phyloP scores from a whole-genome alignment of 2,888 invertebrate species.

The Chymomyza fuscimana region DNA sequence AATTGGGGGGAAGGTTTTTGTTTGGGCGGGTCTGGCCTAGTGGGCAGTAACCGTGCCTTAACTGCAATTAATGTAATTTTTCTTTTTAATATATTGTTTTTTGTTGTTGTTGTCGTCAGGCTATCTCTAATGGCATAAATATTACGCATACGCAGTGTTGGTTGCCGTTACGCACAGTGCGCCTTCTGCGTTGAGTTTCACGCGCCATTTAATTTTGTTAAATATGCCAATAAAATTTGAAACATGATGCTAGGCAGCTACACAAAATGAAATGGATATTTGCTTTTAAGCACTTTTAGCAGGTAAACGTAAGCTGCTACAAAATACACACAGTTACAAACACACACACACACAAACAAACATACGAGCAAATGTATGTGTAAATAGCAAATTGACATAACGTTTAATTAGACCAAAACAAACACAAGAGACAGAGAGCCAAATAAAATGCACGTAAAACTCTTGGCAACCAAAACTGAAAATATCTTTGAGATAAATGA shows the following conservation, averaged over 20 bases:
- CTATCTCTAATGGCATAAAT: slow-evolving; percentile 49
- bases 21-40: neutral
- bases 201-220: slow-evolving; percentile 70
- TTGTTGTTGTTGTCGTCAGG: slow-evolving; percentile 15
- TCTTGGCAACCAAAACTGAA: neutral
- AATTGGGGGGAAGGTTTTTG: neutral
- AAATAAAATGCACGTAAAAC: neutral
- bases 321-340: slow-evolving; percentile 10
- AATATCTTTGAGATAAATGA: slow-evolving; percentile 3
- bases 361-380: neutral
- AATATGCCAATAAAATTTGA: slow-evolving; percentile 71
- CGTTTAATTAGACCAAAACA: slow-evolving; percentile 59
- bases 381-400: slow-evolving; percentile 43
- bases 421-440: neutral
- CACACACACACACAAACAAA: neutral
- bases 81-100: slow-evolving; percentile 23
- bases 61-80: slow-evolving; percentile 69
- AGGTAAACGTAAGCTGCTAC: neutral
- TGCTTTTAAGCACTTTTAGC: slow-evolving; percentile 34
- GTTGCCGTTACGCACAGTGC: neutral
- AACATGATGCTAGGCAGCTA: slow-evolving; percentile 50
- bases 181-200: slow-evolving; percentile 38
- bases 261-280: slow-evolving; percentile 57
- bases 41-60: slow-evolving; percentile 32
- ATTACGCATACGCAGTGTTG: slow-evolving; percentile 58